Percentiles rank a stretch among this genome's conserved stretches.
Conservation (phyloP, 2,797 vertebrate species). For the Tympanoctomys barrerae region DNA sequence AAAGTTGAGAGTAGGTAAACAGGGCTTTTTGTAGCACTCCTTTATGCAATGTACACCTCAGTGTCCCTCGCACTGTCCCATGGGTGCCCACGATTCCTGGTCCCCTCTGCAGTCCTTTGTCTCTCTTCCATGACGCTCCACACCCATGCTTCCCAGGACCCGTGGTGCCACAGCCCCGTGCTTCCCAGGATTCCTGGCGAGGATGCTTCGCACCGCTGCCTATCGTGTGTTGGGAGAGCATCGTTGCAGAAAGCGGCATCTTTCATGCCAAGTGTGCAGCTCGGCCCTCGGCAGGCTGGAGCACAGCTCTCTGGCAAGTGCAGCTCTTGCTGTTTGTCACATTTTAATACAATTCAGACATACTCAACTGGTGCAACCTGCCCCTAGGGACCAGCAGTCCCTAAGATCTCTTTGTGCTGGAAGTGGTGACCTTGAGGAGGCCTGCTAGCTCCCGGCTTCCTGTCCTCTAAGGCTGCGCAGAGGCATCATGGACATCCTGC, state of each 20-base stretch:
- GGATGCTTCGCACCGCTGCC: accelerated
- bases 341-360: neutral
- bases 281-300: neutral
- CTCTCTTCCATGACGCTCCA: neutral
- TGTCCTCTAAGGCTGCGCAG: neutral
- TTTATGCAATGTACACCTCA: neutral
- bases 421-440: neutral
- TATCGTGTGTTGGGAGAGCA: no score
- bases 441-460: accelerated
- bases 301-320: neutral
- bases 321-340: neutral
- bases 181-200: neutral
- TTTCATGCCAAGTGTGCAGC: neutral
- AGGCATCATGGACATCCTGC: no score
- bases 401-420: neutral
- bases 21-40: accelerated
- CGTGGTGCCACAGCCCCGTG: neutral
- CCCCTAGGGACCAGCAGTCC: neutral
- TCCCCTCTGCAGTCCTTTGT: neutral
- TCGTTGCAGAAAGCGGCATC: neutral
- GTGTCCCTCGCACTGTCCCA: neutral
- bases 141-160: neutral
- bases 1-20: no score
- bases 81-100: no score
- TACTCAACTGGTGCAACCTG: neutral